phyloP scores from a whole-genome alignment of 2,888 invertebrate genomes.

The Formica aserva region DNA sequence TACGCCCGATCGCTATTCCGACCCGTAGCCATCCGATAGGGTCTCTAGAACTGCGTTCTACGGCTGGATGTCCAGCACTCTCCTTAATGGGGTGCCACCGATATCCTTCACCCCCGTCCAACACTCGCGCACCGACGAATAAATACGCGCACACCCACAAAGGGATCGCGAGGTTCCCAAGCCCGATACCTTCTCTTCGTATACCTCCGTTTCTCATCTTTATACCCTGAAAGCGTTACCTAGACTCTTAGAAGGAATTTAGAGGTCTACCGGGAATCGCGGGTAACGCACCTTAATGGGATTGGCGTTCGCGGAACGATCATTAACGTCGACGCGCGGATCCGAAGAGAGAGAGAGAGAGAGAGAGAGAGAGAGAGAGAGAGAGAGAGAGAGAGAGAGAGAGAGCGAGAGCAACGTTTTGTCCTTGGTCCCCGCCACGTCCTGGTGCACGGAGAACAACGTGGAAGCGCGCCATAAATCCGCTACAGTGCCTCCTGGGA shows the following conservation, averaged over 20 bases:
- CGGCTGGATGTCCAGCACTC: slow-evolving; percentile 81
- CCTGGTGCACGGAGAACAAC: slow-evolving; percentile 61
- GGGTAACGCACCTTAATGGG: slow-evolving; percentile 78
- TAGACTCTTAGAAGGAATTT: slow-evolving; percentile 76
- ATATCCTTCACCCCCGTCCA: slow-evolving; percentile 73
- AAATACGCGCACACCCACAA: slow-evolving; percentile 4
- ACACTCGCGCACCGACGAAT: slow-evolving; percentile 29
- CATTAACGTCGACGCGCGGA: slow-evolving; percentile 73
- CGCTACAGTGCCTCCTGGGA: slow-evolving; percentile 59
- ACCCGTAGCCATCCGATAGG: slow-evolving; percentile 45
- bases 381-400: slow-evolving; percentile 12
- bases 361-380: too few species aligned
- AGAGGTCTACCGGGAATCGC: slow-evolving; percentile 78
- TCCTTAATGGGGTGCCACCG: slow-evolving; percentile 83
- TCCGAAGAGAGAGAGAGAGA: slow-evolving; percentile 29
- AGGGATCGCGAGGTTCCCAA: slow-evolving; percentile 6
- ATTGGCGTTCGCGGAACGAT: slow-evolving; percentile 78
- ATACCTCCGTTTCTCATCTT: slow-evolving; percentile 70
- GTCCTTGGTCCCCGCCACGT: slow-evolving; percentile 58
- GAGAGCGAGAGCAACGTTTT: slow-evolving; percentile 57
- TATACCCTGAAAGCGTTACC: slow-evolving; percentile 54
- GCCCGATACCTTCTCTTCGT: slow-evolving; percentile 9
- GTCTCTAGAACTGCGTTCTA: slow-evolving; percentile 65
- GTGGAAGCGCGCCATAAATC: slow-evolving; percentile 68
- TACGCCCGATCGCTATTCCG: slow-evolving; percentile 48